These are phyloP conservation scores for Euzophera pinguis DNA, from an alignment of 2,888 invertebrate genomes.

Conservation along the genomic window DNA sequence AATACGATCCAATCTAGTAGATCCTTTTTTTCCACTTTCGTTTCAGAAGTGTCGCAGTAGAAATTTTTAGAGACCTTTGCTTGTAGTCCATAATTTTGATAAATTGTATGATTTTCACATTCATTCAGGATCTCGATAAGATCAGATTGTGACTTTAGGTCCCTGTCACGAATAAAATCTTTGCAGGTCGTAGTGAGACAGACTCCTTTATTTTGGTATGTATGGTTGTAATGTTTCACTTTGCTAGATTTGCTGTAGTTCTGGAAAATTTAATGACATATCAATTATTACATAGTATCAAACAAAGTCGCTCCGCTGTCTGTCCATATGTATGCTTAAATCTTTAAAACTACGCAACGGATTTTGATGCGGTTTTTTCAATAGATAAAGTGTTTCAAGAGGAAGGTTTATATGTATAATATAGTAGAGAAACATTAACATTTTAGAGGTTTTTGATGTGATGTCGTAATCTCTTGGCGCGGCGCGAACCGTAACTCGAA, in stretches of 20 bases:
- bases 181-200: not conserved
- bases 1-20: not conserved
- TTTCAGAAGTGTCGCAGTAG: not conserved
- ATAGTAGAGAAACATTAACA: too few species aligned
- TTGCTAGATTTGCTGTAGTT: not conserved
- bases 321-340: too few species aligned
- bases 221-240: not conserved
- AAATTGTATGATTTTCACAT: not conserved
- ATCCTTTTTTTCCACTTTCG: not conserved
- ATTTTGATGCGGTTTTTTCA: too few species aligned
- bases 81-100: not conserved
- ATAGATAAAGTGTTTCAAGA: too few species aligned
- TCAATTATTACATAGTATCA: too few species aligned
- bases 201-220: constrained; percentile 8
- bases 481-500: too few species aligned
- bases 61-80: not conserved
- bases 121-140: not conserved
- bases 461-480: too few species aligned
- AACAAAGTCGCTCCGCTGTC: too few species aligned
- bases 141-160: not conserved
- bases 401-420: too few species aligned
- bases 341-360: too few species aligned
- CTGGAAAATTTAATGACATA: not conserved
- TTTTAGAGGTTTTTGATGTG: too few species aligned
- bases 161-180: not conserved